phyloP scores from a whole-genome alignment of 1,140 invertebrate genomes.

The Drosophila gunungcola region DNA sequence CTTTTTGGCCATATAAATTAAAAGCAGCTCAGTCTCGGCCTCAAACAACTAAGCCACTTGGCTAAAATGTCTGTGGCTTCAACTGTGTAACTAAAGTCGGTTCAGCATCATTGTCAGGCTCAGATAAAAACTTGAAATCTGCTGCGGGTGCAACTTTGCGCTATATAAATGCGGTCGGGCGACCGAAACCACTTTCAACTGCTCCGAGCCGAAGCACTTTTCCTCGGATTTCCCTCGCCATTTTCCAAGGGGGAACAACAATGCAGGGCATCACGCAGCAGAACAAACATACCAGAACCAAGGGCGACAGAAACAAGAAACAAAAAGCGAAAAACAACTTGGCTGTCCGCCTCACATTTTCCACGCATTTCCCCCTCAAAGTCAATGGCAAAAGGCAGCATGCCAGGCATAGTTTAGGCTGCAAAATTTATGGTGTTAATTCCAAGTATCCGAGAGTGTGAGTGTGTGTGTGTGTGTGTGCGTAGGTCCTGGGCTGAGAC shows the following conservation, averaged over 20 bases:
- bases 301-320: constrained; percentile 15
- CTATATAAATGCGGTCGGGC: constrained; percentile 57
- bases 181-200: constrained; percentile 56
- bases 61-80: constrained; percentile 71
- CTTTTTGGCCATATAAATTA: constrained; percentile 74
- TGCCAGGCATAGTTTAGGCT: constrained; percentile 70
- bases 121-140: constrained; percentile 77
- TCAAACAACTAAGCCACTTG: constrained; percentile 71
- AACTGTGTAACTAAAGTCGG: constrained; percentile 55
- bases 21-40: constrained; percentile 67
- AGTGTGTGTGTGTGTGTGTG: constrained; percentile 18
- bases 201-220: constrained; percentile 61
- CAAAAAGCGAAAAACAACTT: constrained; percentile 32
- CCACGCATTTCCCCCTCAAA: neutral
- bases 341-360: constrained; percentile 19
- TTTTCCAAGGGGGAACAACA: constrained; percentile 32
- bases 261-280: constrained; percentile 26
- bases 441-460: constrained; percentile 42
- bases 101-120: constrained; percentile 49
- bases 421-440: constrained; percentile 82
- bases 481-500: constrained; percentile 8
- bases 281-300: constrained; percentile 32
- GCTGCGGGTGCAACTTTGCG: constrained; percentile 74
- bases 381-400: constrained; percentile 43
- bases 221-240: constrained; percentile 17